Evolutionary conservation across 2,888 invertebrate genomes (phyloP).

Genomic region (Agrotis puta): DNA sequence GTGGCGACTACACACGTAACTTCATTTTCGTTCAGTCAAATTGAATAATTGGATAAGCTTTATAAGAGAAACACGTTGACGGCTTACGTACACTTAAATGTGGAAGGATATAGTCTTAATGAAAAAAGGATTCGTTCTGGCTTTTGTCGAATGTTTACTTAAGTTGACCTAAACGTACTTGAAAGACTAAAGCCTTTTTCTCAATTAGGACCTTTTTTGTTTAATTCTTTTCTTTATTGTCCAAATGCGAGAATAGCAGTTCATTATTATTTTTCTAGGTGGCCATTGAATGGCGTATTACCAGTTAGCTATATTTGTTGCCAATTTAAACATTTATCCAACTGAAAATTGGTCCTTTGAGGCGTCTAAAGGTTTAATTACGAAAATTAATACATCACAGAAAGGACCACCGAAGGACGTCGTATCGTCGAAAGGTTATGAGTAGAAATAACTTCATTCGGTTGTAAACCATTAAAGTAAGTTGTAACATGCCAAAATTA

Average conservation of each 20-base stretch:
- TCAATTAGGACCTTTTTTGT: background rate
- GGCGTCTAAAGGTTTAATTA: constrained; percentile 10
- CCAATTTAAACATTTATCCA: constrained; percentile 21
- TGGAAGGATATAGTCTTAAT: constrained; percentile 24
- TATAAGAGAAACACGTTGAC: constrained; percentile 61
- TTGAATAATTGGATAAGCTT: constrained; percentile 67
- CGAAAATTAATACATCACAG: constrained; percentile 35
- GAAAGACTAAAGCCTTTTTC: background rate
- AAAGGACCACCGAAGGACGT: constrained; percentile 27
- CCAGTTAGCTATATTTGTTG: background rate
- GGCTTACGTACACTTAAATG: constrained; percentile 35
- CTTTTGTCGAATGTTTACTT: background rate
- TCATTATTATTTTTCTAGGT: background rate
- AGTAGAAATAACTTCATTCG: constrained; percentile 39
- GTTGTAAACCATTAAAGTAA: constrained; percentile 12
- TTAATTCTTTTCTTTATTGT: background rate
- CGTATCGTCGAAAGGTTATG: constrained; percentile 7
- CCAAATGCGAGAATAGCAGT: background rate
- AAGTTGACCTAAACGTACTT: background rate
- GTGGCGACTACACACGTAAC: constrained; percentile 77
- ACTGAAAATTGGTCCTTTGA: constrained; percentile 21
- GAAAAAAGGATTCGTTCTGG: constrained; percentile 13
- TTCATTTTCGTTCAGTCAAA: constrained; percentile 72
- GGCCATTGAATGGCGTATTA: background rate
- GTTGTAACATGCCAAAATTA: constrained; percentile 36